A percentile compares a stretch with the other conserved stretches of the same genome.
Evolutionary conservation across 1,140 invertebrate species (phyloP).

Genomic region (Andrena cerasifolii): DNA sequence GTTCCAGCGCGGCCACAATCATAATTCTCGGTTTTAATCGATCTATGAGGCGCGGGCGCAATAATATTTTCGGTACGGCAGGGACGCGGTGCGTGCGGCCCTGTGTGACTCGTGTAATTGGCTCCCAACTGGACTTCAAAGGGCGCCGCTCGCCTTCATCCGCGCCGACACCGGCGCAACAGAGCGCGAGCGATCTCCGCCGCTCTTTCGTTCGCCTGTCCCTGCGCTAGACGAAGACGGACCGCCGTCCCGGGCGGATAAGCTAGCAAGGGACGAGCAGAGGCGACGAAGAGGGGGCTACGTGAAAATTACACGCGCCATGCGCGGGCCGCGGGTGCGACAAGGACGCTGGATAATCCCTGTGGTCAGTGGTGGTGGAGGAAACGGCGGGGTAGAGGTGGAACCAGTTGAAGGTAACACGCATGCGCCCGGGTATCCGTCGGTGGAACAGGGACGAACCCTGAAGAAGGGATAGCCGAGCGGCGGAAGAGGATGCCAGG

Average conservation of each 20-base stretch:
- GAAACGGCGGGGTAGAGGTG: not conserved
- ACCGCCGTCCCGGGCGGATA: not conserved
- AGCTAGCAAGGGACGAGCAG: not conserved
- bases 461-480: constrained; percentile 15
- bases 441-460: constrained; percentile 45
- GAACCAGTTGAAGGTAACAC: constrained; percentile 8
- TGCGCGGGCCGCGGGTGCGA: constrained; percentile 55
- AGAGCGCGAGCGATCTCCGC: constrained; percentile 41
- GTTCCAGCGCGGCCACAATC: constrained; percentile 63
- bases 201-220: constrained; percentile 2
- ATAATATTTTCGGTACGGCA: constrained; percentile 75
- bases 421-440: constrained; percentile 29
- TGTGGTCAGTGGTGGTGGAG: constrained; percentile 6
- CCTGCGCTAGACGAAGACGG: constrained; percentile 5
- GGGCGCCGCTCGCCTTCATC: constrained; percentile 82
- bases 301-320: constrained; percentile 67
- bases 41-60: constrained; percentile 71
- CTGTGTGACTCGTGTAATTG: constrained; percentile 83
- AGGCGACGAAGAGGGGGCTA: constrained; percentile 35
- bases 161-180: constrained; percentile 78
- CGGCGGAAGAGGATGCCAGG: constrained; percentile 24
- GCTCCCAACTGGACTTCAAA: constrained; percentile 83
- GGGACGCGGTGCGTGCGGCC: constrained; percentile 75
- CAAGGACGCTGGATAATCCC: constrained; percentile 28
- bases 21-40: constrained; percentile 79